A percentile compares a stretch with the other conserved stretches of the same genome.
Conservation (phyloP, 2,113 vertebrate genomes). For the Ictalurus furcatus region DNA sequence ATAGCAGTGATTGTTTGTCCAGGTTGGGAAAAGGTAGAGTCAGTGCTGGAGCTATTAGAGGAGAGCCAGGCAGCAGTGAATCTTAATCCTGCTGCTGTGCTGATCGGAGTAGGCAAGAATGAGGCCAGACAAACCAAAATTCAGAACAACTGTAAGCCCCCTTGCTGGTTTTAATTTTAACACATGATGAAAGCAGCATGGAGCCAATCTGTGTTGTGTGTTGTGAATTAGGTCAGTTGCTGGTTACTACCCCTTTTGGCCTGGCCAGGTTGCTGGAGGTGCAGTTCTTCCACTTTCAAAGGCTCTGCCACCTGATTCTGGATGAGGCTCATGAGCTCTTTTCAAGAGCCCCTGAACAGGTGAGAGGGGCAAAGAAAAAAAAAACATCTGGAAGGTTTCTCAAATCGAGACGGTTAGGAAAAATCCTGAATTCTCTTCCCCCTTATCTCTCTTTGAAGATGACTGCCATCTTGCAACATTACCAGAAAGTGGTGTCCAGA, state of each 20-base stretch:
- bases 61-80: constrained; percentile 55
- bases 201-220: background rate
- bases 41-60: constrained; percentile 78
- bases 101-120: constrained; percentile 77
- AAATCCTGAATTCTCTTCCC: background rate
- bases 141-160: constrained; percentile 80
- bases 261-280: constrained; percentile 77
- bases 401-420: too few relatives aligned
- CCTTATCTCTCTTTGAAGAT: constrained; percentile 70
- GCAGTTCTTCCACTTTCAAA: constrained; percentile 76
- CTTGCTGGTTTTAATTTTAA: background rate
- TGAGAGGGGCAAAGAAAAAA: constrained; percentile 50
- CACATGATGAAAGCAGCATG: background rate
- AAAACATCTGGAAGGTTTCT: too few relatives aligned
- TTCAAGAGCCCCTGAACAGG: constrained; percentile 76
- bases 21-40: constrained; percentile 84
- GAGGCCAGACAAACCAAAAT: constrained; percentile 76
- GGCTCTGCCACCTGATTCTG: constrained; percentile 83
- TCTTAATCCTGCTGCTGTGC: constrained; percentile 73
- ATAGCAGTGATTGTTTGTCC: constrained; percentile 85
- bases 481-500: constrained; percentile 70
- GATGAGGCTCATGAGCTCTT: constrained; percentile 81
- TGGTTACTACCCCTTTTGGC: constrained; percentile 83
- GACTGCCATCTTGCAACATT: constrained; percentile 77
- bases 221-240: constrained; percentile 74